Conservation (phyloP, 2,797 vertebrate genomes). For the Florisuga fusca region DNA sequence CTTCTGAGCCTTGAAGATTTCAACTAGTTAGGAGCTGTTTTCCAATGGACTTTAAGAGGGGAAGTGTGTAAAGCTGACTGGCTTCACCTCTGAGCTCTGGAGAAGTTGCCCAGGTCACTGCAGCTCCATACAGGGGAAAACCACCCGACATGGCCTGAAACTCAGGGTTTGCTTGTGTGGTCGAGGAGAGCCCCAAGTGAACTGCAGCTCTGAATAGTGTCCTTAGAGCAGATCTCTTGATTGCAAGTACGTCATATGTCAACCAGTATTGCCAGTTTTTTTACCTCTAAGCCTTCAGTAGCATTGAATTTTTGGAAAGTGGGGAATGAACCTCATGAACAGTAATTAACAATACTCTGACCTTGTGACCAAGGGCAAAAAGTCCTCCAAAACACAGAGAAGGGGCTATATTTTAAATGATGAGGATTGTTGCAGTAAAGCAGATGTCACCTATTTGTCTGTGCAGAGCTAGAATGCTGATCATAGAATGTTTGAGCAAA, state of each 20-base stretch:
- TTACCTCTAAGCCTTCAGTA: background rate
- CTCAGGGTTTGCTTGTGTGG: background rate
- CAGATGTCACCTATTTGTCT: background rate
- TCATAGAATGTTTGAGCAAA: background rate
- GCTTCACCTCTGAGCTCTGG: background rate
- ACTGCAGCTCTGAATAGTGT: background rate
- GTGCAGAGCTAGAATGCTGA: background rate
- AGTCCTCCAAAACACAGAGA: background rate
- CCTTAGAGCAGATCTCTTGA: background rate
- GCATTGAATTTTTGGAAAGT: too few species aligned
- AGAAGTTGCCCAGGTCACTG: rapidly evolving
- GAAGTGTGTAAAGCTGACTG: background rate
- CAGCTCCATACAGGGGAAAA: rapidly evolving
- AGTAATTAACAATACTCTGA: background rate
- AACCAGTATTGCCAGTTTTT: background rate
- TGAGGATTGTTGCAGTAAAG: background rate
- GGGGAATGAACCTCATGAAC: background rate
- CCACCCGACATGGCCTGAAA: background rate
- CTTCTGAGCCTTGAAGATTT: background rate
- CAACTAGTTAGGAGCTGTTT: background rate
- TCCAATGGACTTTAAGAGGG: background rate
- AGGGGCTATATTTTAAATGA: background rate
- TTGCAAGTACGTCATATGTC: background rate
- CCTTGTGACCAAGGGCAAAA: background rate
- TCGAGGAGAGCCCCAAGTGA: background rate